phyloP scores from a whole-genome alignment of 2,797 vertebrate genomes.

The Bradypodion ventrale region DNA sequence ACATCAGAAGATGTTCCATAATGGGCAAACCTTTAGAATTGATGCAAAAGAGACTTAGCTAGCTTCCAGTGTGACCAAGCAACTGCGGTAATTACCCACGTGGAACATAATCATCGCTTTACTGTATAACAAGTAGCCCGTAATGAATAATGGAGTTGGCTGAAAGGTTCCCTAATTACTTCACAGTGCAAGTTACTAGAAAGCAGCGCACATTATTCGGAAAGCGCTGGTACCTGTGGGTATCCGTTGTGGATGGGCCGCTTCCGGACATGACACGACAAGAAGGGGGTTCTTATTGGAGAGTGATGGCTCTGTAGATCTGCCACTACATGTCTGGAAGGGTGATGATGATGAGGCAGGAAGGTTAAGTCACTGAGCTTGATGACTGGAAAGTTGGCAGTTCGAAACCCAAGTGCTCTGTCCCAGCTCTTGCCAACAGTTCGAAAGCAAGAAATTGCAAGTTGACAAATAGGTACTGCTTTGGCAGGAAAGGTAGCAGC shows the following conservation, averaged over 20 bases:
- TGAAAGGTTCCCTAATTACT: slow-evolving; percentile 40
- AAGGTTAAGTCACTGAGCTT: no score
- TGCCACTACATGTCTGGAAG: no score
- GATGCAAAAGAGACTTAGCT: not conserved
- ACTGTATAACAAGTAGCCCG: slow-evolving; percentile 19
- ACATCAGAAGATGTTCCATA: not conserved
- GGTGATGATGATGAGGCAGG: no score
- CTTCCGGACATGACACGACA: no score
- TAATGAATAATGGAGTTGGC: slow-evolving; percentile 25
- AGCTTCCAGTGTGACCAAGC: not conserved
- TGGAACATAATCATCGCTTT: not conserved
- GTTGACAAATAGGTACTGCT: no score
- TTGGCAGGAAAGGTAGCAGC: no score
- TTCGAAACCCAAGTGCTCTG: no score
- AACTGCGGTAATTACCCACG: slow-evolving; percentile 18
- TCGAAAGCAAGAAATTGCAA: no score
- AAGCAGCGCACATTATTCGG: not conserved
- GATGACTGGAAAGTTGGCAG: no score
- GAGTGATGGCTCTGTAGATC: no score
- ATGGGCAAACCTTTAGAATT: not conserved
- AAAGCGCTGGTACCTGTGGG: not conserved
- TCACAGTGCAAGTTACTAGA: not conserved
- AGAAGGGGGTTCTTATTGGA: not conserved
- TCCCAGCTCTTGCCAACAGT: no score
- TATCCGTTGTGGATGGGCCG: no score